Evolutionary conservation across 1,140 invertebrate genomes (phyloP).

Genomic region (Pogonomyrmex californicus): DNA sequence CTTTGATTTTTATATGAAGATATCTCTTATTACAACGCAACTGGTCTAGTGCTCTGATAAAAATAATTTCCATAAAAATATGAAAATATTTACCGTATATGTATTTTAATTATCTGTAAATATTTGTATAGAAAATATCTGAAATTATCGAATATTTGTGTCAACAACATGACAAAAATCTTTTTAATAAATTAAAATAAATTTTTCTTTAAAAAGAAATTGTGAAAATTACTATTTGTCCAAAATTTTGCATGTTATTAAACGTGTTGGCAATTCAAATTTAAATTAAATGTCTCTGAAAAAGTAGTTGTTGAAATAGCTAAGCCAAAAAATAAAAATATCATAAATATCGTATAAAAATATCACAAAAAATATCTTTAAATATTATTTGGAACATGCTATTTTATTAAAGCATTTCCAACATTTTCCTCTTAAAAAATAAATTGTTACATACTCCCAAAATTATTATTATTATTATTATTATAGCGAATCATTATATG

Average conservation of each 20-base stretch:
- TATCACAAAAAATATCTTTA: neutral
- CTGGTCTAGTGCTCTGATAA: neutral
- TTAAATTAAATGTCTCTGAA: slow-evolving; percentile 17
- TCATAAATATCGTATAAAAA: neutral
- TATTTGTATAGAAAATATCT: neutral
- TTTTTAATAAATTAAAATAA: neutral
- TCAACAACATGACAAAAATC: no score
- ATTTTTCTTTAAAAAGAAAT: neutral
- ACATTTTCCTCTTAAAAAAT: neutral
- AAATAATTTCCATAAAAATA: neutral
- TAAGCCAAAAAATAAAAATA: neutral
- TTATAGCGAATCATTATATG: neutral
- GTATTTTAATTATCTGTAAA: neutral
- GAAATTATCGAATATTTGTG: no score
- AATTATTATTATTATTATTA: neutral
- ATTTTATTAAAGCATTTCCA: neutral
- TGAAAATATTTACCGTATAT: neutral
- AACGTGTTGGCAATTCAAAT: neutral
- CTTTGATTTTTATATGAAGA: neutral
- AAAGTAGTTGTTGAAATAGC: neutral
- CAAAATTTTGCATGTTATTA: neutral
- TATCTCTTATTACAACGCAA: neutral
- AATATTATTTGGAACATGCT: neutral
- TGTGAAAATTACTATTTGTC: neutral
- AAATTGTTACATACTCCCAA: neutral